Percentiles rank a stretch among this genome's conserved stretches.
phyloP scores from a whole-genome alignment of 2,797 vertebrate species.

The Clarias fuscus region DNA sequence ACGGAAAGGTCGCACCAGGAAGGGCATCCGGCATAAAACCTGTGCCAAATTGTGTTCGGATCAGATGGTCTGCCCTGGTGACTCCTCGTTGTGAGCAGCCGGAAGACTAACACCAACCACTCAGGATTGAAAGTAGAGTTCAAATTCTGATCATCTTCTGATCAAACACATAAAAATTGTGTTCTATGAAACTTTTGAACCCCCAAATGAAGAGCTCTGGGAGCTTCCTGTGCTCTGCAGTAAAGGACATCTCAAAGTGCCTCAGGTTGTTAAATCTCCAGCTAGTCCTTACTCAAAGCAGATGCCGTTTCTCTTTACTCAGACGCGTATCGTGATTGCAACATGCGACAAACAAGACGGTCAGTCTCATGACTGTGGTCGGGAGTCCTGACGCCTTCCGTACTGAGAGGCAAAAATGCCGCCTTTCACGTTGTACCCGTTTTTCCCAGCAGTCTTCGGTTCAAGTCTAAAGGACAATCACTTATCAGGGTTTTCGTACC shows the following conservation, averaged over 20 bases:
- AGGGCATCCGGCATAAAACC: no score
- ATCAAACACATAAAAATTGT: not conserved
- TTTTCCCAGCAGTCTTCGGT: slow-evolving; percentile 30
- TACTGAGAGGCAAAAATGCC: slow-evolving; percentile 41
- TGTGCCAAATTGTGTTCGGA: no score
- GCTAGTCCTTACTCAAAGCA: slow-evolving; percentile 49
- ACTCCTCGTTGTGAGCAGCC: no score
- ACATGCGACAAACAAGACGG: slow-evolving; percentile 1
- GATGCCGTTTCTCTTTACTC: slow-evolving; percentile 41
- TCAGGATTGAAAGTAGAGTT: not conserved
- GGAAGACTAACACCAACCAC: no score
- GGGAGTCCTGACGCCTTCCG: slow-evolving; percentile 19
- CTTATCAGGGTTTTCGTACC: slow-evolving; percentile 8
- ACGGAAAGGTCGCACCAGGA: no score
- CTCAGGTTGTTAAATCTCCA: slow-evolving; percentile 25
- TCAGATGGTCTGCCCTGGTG: no score
- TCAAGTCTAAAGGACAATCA: slow-evolving; percentile 24
- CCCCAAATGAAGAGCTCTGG: slow-evolving; percentile 31
- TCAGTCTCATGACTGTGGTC: slow-evolving; percentile 4
- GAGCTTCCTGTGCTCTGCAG: slow-evolving; percentile 41
- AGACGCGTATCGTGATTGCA: slow-evolving; percentile 25
- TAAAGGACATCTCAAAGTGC: slow-evolving; percentile 25
- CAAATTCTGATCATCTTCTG: not conserved
- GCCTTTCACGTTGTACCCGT: slow-evolving; percentile 22
- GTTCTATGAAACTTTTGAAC: slow-evolving; percentile 37